phyloP scores from a whole-genome alignment of 2,797 vertebrate genomes.

The Onychomys torridus region DNA sequence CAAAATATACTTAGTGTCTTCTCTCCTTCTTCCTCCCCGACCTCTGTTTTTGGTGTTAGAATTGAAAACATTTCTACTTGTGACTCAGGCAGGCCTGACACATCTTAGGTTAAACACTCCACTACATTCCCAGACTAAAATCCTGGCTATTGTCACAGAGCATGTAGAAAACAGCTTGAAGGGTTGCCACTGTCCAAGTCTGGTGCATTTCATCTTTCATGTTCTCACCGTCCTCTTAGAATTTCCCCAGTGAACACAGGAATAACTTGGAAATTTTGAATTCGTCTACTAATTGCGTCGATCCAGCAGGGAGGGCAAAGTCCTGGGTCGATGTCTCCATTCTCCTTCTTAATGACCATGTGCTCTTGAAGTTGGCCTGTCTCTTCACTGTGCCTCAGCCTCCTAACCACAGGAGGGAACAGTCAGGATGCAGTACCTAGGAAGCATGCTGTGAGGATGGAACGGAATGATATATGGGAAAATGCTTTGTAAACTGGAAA shows the following conservation, averaged over 20 bases:
- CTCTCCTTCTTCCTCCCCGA: not conserved
- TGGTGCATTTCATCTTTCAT: not conserved
- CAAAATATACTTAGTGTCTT: not conserved
- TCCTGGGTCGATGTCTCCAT: not conserved
- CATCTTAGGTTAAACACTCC: not conserved
- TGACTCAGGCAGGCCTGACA: not conserved
- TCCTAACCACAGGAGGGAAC: conserved; percentile 17
- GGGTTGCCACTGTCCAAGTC: not conserved
- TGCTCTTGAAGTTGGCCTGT: conserved; percentile 66
- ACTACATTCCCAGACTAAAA: not conserved
- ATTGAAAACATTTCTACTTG: not conserved
- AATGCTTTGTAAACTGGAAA: conserved; percentile 46
- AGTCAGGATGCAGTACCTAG: not conserved
- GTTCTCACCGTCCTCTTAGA: not conserved
- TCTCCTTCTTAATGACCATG: not conserved
- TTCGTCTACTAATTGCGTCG: not conserved
- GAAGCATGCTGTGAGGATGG: conserved; percentile 17
- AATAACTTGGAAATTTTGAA: not conserved
- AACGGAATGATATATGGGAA: conserved; percentile 30
- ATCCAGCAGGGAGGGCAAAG: not conserved
- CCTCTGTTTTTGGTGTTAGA: not conserved
- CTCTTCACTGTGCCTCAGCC: not conserved
- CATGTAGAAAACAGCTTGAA: not conserved
- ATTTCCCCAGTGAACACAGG: not conserved
- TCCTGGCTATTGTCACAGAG: conserved; percentile 10